phyloP scores from a whole-genome alignment of 2,113 vertebrate genomes.

The Pithys albifrons region DNA sequence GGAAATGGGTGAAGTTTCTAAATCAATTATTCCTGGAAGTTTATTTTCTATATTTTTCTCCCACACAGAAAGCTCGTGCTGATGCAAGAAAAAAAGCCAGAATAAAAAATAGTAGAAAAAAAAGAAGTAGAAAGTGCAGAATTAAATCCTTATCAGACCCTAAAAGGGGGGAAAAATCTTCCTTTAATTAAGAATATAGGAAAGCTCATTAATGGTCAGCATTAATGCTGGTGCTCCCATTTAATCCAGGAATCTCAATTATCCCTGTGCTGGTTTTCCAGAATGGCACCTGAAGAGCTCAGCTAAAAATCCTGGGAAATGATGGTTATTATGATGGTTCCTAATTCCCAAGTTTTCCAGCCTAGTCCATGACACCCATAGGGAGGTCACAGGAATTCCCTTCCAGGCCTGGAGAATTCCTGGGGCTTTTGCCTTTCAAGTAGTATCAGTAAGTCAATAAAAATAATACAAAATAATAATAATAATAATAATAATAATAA shows the following conservation, averaged over 20 bases:
- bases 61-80: background rate
- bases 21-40: background rate
- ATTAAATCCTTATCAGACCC: background rate
- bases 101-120: background rate
- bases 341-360: background rate
- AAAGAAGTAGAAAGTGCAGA: background rate
- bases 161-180: background rate
- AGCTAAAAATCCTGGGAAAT: background rate
- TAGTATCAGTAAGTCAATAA: too few relatives aligned
- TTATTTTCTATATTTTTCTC: background rate
- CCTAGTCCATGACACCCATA: background rate
- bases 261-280: rapidly evolving
- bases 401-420: background rate
- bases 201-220: background rate
- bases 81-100: background rate
- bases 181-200: too few relatives aligned
- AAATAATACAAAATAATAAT: too few relatives aligned
- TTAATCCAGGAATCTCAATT: background rate
- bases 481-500: too few relatives aligned
- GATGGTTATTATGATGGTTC: too few relatives aligned
- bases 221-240: too few relatives aligned
- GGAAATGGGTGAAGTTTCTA: background rate
- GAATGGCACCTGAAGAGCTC: background rate
- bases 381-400: rapidly evolving
- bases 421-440: background rate